Conservation (phyloP, 2,888 invertebrate genomes). For the Alsophila aescularia region DNA sequence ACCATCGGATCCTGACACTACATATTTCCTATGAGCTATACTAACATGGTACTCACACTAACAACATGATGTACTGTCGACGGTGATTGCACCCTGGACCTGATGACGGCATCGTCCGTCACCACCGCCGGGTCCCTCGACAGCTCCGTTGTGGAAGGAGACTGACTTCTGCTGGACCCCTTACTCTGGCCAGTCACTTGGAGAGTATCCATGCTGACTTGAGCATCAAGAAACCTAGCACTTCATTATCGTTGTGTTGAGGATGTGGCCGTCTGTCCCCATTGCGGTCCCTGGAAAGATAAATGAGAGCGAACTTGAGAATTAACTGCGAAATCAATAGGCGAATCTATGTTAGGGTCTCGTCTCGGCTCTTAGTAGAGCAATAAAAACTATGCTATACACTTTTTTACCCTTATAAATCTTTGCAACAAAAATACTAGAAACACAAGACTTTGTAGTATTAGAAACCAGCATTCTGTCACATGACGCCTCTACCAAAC, state of each 20-base stretch:
- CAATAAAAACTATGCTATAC: no score
- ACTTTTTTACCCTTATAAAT: no score
- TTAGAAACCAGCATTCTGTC: no score
- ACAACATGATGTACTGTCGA: conserved; percentile 74
- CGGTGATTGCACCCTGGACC: conserved; percentile 77
- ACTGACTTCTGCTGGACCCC: conserved; percentile 86
- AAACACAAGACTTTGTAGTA: no score
- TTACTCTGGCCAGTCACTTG: conserved; percentile 82
- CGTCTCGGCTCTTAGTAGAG: no score
- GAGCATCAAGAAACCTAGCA: conserved; percentile 33
- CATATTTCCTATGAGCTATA: not conserved
- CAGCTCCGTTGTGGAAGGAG: conserved; percentile 82
- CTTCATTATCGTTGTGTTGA: conserved; percentile 19
- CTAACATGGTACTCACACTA: conserved; percentile 56
- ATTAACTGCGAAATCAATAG: not conserved
- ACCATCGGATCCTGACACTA: no score
- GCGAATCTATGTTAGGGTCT: no score
- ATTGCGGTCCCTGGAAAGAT: conserved; percentile 31
- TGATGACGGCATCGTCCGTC: conserved; percentile 74
- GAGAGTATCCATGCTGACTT: conserved; percentile 69
- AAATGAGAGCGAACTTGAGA: not conserved
- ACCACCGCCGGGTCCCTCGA: conserved; percentile 70
- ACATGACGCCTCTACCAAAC: no score
- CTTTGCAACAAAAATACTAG: no score
- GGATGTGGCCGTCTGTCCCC: conserved; percentile 17